phyloP scores from a whole-genome alignment of 2,113 vertebrate species.

The Osmerus mordax region DNA sequence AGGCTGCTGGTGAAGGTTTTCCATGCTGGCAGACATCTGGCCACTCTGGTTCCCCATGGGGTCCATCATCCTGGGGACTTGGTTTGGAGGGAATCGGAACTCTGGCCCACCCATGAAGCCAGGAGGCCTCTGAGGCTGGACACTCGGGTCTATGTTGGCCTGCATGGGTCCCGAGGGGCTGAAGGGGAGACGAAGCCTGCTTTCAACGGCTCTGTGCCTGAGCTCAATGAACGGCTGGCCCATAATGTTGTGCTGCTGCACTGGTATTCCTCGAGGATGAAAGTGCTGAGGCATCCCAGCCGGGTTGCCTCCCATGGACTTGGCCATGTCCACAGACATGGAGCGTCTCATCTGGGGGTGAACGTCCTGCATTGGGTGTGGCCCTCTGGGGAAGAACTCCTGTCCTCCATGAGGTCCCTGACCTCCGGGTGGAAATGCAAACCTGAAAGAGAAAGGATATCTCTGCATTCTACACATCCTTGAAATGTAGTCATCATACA shows the following conservation, averaged over 20 bases:
- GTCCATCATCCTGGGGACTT: conserved; percentile 76
- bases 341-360: conserved; percentile 84
- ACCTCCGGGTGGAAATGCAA: conserved; percentile 79
- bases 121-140: conserved; percentile 73
- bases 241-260: conserved; percentile 91
- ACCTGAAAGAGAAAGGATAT: conserved; percentile 62
- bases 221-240: conserved; percentile 94
- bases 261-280: conserved; percentile 76
- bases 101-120: conserved; percentile 75
- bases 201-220: conserved; percentile 84
- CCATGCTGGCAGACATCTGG: conserved; percentile 76
- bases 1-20: conserved; percentile 76
- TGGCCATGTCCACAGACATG: conserved; percentile 81
- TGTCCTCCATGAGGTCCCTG: conserved; percentile 76
- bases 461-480: not conserved
- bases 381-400: conserved; percentile 82
- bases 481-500: no score
- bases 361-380: conserved; percentile 80
- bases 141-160: conserved; percentile 68
- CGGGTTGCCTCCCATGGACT: conserved; percentile 69
- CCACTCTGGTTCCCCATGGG: conserved; percentile 63
- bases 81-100: conserved; percentile 66
- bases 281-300: conserved; percentile 82
- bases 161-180: conserved; percentile 58
- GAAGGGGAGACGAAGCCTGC: conserved; percentile 79